Percentiles rank a stretch among this genome's conserved stretches.
phyloP scores from a whole-genome alignment of 2,113 vertebrate genomes.

The Danionella cerebrum region DNA sequence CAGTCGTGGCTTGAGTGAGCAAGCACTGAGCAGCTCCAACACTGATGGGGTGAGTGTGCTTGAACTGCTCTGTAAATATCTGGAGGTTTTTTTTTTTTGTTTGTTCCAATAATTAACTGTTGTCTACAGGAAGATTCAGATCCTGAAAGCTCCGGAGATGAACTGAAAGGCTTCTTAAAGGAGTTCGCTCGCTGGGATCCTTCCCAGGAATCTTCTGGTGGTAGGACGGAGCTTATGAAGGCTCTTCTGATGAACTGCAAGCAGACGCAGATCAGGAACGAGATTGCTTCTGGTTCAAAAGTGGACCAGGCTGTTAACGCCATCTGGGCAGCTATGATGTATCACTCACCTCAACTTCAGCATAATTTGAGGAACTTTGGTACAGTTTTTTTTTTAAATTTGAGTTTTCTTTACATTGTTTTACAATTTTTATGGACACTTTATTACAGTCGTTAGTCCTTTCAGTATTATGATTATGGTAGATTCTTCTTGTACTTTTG shows the following conservation, averaged over 20 bases:
- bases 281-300: slow-evolving; percentile 79
- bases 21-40: background rate
- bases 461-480: too few relatives aligned
- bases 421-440: too few relatives aligned
- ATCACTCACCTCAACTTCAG: slow-evolving; percentile 85
- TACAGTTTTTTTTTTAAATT: too few relatives aligned
- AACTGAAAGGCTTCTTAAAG: slow-evolving; percentile 74
- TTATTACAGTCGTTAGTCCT: too few relatives aligned
- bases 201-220: slow-evolving; percentile 71
- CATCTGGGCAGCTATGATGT: slow-evolving; percentile 92
- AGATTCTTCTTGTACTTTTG: too few relatives aligned
- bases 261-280: slow-evolving; percentile 82
- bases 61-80: too few relatives aligned
- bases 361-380: slow-evolving; percentile 80
- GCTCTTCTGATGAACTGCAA: slow-evolving; percentile 78
- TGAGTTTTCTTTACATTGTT: too few relatives aligned
- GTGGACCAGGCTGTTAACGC: slow-evolving; percentile 94
- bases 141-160: slow-evolving; percentile 55
- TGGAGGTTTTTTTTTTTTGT: too few relatives aligned
- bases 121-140: slow-evolving; percentile 58
- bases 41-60: slow-evolving; percentile 42
- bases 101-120: too few relatives aligned
- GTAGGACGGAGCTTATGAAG: slow-evolving; percentile 79
- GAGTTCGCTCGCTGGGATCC: slow-evolving; percentile 87
- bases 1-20: slow-evolving; percentile 71